Conservation (phyloP, 1,140 invertebrate species). For the Sitophilus oryzae region DNA sequence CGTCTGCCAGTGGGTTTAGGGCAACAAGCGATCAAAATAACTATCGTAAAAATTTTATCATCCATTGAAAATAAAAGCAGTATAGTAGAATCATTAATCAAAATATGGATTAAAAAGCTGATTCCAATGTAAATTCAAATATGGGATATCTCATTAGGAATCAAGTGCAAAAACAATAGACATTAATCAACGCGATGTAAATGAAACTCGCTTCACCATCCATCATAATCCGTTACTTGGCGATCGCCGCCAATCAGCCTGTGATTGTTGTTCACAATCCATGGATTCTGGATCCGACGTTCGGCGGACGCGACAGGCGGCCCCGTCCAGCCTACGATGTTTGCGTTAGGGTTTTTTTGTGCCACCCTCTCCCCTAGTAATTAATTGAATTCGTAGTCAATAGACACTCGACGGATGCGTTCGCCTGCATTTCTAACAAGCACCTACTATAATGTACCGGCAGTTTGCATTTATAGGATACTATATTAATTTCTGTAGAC, state of each 20-base stretch:
- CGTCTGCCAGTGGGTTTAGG: too few species aligned
- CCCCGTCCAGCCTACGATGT: background rate
- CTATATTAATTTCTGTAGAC: too few species aligned
- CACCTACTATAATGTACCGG: background rate
- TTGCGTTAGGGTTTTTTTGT: background rate
- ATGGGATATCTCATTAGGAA: background rate
- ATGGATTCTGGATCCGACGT: conserved; percentile 1
- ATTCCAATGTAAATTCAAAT: too few species aligned
- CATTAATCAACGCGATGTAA: background rate
- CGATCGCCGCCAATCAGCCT: background rate
- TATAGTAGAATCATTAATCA: too few species aligned
- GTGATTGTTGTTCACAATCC: background rate
- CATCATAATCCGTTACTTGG: background rate
- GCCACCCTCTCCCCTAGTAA: background rate
- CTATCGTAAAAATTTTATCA: too few species aligned
- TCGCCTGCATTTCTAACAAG: background rate
- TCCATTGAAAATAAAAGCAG: too few species aligned
- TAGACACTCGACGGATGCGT: background rate
- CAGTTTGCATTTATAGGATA: too few species aligned
- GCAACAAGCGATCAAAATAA: too few species aligned
- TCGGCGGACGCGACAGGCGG: background rate
- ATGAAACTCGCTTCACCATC: background rate
- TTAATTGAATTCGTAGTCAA: conserved; percentile 2
- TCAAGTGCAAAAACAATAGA: background rate
- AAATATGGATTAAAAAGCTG: too few species aligned